Evolutionary conservation across 2,113 vertebrate genomes (phyloP).

Genomic region (Syngnathoides biaculeatus): DNA sequence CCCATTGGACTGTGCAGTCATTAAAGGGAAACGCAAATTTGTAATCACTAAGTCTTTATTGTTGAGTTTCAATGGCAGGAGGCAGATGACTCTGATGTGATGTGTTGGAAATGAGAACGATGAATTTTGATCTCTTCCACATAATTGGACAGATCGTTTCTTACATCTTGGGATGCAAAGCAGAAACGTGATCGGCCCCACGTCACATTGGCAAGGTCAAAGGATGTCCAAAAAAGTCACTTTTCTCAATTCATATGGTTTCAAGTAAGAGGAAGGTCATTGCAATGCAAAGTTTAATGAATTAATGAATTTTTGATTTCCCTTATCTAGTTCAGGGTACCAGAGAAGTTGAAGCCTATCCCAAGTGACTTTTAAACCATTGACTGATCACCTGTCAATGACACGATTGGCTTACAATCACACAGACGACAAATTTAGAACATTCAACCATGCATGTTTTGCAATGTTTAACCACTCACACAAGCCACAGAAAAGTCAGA

Average conservation of each 20-base stretch:
- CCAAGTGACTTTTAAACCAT: background rate
- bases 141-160: too few relatives aligned
- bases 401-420: too few relatives aligned
- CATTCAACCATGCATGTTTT: background rate
- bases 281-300: background rate
- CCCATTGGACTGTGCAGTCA: too few relatives aligned
- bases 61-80: too few relatives aligned
- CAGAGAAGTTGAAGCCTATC: background rate
- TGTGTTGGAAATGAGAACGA: too few relatives aligned
- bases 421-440: background rate
- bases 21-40: too few relatives aligned
- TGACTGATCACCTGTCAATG: too few relatives aligned
- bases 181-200: too few relatives aligned
- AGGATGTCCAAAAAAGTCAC: background rate
- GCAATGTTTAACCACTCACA: background rate
- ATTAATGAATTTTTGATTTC: background rate
- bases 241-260: background rate
- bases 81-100: too few relatives aligned
- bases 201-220: slow-evolving; percentile 1
- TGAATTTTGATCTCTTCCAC: too few relatives aligned
- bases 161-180: too few relatives aligned
- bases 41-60: too few relatives aligned
- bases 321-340: background rate
- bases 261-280: background rate
- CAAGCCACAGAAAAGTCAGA: background rate